Base-by-base conservation (phyloP, 2,797 vertebrate genomes). In the Eulemur coronatus region DNA sequence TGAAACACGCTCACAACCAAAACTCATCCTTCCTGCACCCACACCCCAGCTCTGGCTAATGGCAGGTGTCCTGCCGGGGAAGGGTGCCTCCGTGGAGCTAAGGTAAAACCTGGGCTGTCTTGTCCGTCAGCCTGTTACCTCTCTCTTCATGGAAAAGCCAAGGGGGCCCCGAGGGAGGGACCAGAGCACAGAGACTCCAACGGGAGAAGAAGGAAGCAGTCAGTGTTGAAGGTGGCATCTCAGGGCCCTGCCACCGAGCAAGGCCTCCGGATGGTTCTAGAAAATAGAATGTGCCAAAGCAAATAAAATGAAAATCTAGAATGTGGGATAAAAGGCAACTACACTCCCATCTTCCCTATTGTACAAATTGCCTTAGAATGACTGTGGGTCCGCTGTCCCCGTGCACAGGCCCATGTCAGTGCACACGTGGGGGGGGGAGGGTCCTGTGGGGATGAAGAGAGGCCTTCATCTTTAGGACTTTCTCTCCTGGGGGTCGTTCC, bases 361-460 rank as follows among this genome's bases (percentile, higher is more conserved):
- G 14, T 26, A 15, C 28, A 46, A 22, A 10, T 4, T 12, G 30
- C 48, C 86, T 43, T 13, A 4, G 30, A 24, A 1, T 26, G 43
- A 18, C 48, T 3, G 1, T 10, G 3, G 13, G 28, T 15, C 20
- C 18, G 0, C 3, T 8, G 15, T 2, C 1, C 43, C 1, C 35
- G 24, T 48, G 17, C 33, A 13, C 55, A 28, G 0, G 0, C 10
- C 8, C n/a, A 0, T 0, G 0, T 4, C 24, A 33, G 8, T 0
- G 2, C 17, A 4, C 4, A 0, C 1, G 2, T 35, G n/a, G 2
- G 9, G 0, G 1, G 8, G 30, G 2, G 2, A 7, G 0, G 17
- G 18, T 50, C 57, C 20, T 1, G 0, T 1, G 28, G 35, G 41
- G 30, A 12, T 26, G 17, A 15, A 18, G 63, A 24, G 41, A 15